Evolutionary conservation across 2,113 vertebrate genomes (phyloP).

Genomic region (Herpetotheres cachinnans): DNA sequence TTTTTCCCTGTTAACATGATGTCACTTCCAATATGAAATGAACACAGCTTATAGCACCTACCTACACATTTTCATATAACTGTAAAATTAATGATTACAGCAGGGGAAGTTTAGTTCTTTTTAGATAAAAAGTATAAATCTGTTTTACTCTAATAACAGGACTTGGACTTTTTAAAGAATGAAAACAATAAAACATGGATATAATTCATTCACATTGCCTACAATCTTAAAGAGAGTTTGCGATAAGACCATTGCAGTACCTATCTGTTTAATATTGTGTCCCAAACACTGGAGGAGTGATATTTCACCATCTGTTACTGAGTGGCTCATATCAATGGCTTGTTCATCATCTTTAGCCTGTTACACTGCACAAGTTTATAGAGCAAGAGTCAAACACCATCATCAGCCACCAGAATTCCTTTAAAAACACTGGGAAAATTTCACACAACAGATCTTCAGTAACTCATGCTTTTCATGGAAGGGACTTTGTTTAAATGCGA

Average conservation of each 20-base stretch:
- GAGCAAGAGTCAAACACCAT: not conserved
- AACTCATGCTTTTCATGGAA: not conserved
- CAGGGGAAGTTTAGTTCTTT: not conserved
- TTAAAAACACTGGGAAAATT: not conserved
- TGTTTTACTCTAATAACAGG: not conserved
- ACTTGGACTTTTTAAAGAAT: not conserved
- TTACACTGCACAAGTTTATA: not conserved
- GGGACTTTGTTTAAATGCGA: not conserved
- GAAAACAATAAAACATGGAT: not conserved
- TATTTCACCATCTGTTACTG: not conserved
- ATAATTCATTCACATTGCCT: not conserved
- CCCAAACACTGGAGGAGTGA: not conserved
- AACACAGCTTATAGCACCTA: not conserved
- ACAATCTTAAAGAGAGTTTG: not conserved
- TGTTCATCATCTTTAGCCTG: not conserved
- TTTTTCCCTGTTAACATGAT: not conserved
- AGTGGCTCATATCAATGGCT: not conserved
- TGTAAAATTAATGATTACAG: not conserved
- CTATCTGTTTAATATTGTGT: not conserved
- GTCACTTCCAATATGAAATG: not conserved
- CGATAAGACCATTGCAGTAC: not conserved
- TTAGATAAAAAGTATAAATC: not conserved
- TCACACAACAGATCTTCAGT: not conserved
- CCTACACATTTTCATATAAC: not conserved
- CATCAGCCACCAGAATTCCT: not conserved